A percentile compares a stretch with the other conserved stretches of the same genome.
Conservation (phyloP, 2,888 invertebrate species). For the Gnatocerus cornutus region DNA sequence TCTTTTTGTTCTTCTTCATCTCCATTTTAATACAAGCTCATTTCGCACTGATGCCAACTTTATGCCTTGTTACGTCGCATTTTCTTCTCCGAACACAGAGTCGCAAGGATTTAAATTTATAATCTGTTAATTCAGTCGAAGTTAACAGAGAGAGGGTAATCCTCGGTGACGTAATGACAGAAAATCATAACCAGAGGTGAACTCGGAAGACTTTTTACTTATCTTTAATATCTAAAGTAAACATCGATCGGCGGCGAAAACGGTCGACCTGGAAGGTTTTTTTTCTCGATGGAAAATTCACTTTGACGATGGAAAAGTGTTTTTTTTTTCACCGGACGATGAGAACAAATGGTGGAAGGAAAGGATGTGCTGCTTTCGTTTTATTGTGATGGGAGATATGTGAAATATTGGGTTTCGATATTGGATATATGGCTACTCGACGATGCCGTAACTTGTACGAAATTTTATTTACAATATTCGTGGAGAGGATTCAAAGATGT, state of each 20-base stretch:
- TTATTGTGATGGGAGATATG: conserved; percentile 28
- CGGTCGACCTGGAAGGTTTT: conserved; percentile 1
- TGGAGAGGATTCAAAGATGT: no score
- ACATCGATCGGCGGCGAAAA: conserved; percentile 18
- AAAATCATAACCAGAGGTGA: conserved; percentile 11
- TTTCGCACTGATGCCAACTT: conserved; percentile 14
- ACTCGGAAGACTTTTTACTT: conserved; percentile 12
- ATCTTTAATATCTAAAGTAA: conserved; percentile 25
- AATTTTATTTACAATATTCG: conserved; percentile 47
- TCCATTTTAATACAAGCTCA: conserved; percentile 12
- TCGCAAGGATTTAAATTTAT: conserved; percentile 35
- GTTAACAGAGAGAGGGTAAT: conserved; percentile 23
- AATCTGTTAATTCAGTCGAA: conserved; percentile 34
- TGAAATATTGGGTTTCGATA: conserved; percentile 47
- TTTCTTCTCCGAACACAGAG: conserved; percentile 14
- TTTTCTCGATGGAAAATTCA: conserved; percentile 8
- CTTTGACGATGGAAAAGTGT: not conserved
- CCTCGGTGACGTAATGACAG: conserved; percentile 3
- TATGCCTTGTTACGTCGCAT: conserved; percentile 22
- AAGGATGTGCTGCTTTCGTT: conserved; percentile 31
- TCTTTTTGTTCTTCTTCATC: conserved; percentile 5
- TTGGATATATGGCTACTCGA: conserved; percentile 34
- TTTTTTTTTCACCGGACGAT: conserved; percentile 6
- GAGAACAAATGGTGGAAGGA: conserved; percentile 29
- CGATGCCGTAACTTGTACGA: conserved; percentile 33